Evolutionary conservation across 1,140 invertebrate genomes (phyloP).

Genomic region (Proctacanthus coquilletti): DNA sequence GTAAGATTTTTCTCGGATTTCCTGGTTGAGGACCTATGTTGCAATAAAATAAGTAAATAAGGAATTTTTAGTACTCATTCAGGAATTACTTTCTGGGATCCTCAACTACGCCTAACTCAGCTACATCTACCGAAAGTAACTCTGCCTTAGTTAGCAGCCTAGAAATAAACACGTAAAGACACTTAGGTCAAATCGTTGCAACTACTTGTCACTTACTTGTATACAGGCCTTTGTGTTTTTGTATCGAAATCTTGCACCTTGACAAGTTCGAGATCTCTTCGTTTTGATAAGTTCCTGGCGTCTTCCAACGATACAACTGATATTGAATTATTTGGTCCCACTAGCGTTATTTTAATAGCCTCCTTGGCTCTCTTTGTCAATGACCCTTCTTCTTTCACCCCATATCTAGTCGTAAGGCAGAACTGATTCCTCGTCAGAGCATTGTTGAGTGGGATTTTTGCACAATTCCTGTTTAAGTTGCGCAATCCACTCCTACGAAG

Average conservation of each 20-base stretch:
- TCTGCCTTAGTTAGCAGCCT: no score
- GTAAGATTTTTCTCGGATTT: conserved; percentile 38
- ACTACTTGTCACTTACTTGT: conserved; percentile 33
- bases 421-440: no score
- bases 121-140: no score
- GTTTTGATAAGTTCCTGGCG: conserved; percentile 42
- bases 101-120: no score
- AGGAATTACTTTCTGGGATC: no score
- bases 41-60: conserved; percentile 1
- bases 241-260: conserved; percentile 44
- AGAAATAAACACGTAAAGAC: no score
- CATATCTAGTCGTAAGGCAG: no score
- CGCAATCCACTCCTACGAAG: no score
- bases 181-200: not conserved
- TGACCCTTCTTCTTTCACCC: no score
- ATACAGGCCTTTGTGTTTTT: conserved; percentile 43
- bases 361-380: conserved; percentile 9
- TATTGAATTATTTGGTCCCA: conserved; percentile 31
- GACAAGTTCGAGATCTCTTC: conserved; percentile 45
- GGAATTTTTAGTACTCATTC: no score
- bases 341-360: conserved; percentile 31
- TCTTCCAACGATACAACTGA: conserved; percentile 35
- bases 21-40: conserved; percentile 33
- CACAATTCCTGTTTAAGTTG: no score
- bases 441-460: no score